phyloP scores from a whole-genome alignment of 1,140 invertebrate species.

The Heliconius congener region DNA sequence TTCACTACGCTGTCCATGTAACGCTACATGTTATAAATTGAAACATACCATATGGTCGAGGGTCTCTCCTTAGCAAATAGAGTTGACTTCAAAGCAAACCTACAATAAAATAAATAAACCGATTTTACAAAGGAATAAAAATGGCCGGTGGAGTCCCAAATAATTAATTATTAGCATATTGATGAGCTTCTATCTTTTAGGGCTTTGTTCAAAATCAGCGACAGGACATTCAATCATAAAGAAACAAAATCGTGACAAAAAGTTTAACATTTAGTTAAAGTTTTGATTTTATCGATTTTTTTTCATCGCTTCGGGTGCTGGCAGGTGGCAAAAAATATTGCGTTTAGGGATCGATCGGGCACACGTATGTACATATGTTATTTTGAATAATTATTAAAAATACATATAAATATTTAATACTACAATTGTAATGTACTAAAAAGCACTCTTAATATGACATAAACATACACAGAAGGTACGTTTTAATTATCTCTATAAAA shows the following conservation, averaged over 20 bases:
- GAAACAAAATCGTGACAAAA: conserved; percentile 71
- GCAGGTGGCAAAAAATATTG: conserved; percentile 65
- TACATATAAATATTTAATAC: neutral
- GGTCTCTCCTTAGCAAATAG: conserved; percentile 61
- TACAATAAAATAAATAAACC: conserved; percentile 78
- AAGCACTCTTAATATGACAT: neutral
- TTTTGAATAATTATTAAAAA: conserved; percentile 13
- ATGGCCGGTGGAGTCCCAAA: conserved; percentile 56
- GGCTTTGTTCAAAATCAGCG: conserved; percentile 80
- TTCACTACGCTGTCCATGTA: conserved; percentile 38
- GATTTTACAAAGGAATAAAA: conserved; percentile 70
- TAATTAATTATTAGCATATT: conserved; percentile 75
- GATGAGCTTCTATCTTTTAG: conserved; percentile 73
- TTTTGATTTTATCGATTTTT: conserved; percentile 63
- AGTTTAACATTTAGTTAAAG: conserved; percentile 44
- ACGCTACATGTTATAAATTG: conserved; percentile 34
- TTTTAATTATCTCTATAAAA: neutral
- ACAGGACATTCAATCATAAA: conserved; percentile 76
- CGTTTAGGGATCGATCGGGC: conserved; percentile 17
- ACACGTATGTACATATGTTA: conserved; percentile 18
- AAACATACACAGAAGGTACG: neutral
- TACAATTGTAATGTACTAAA: too few relatives aligned
- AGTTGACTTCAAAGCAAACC: conserved; percentile 53
- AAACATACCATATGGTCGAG: conserved; percentile 53
- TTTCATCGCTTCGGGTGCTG: conserved; percentile 61